Base-by-base conservation (phyloP, 2,888 invertebrate species). In the Listrodromus nycthemerus region DNA sequence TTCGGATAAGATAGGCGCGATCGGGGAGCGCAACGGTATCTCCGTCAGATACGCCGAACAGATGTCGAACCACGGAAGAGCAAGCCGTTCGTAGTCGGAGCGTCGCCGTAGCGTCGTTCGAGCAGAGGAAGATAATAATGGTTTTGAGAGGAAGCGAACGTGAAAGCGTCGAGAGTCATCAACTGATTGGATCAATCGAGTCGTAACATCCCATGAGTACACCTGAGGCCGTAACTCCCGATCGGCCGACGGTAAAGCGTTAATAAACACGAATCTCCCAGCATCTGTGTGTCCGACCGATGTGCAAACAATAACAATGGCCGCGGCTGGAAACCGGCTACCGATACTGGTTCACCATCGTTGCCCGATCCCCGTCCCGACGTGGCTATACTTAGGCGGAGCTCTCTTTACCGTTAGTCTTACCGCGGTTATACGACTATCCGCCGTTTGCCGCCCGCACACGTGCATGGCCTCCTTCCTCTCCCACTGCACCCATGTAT, bases 251-350 rank as follows among this genome's bases (percentile, higher is more conserved):
- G 86, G 82, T 87, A 83, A 78, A 88, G 89, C 88, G 90, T 90
- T 92, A 90, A 90, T 91, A 91, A 91, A 91, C 91, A 91, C 88
- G 45, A 73, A 55, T 63, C 63, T 70, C 58, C 63, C 79, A 75
- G 75, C 69, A 84, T 78, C 78, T 78, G 86, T 88, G 41, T 77
- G 89, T 89, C 90, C 88, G 86, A 87, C 87, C 87, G 89, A 90
- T 88, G 88, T 89, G 88, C 89, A 87, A 89, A 91, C 91, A 90
- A 91, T 90, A 92, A 92, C 91, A 92, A 92, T 92, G 89, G 91
- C 89, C 87, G 84, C 88, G 89, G 89, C 89, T 78, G 78, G 81
- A 80, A 82, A 69, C 71, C 82, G 83, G 76, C 80, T 86, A 83
- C 67, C 30, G 50, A 77, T 81, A 69, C 79, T 48, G 37, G 48